Base-by-base conservation (phyloP, 2,888 invertebrate genomes). In the Epistrophe grossulariae region DNA sequence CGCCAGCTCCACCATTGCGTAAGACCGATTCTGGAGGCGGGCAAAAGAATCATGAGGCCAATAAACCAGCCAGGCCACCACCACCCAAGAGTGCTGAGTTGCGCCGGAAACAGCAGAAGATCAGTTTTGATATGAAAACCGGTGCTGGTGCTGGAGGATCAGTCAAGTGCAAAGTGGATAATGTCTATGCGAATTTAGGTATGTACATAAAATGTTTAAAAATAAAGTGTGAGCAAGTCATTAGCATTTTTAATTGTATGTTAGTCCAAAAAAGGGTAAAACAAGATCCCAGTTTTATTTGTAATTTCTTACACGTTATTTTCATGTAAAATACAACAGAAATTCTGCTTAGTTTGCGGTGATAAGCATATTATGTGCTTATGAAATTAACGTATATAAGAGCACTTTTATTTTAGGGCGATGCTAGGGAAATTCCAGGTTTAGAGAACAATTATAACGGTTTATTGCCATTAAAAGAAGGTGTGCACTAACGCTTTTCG, bases 161-260 rank as follows among this genome's bases (percentile, higher is more conserved):
- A 62, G 90, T 92, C 55, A 92, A 92, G 90, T 92, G 92, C 81
- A 92, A 92, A 88, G 93, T 94, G 89, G 94, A 94, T 89, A 95
- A 94, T 89, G 95, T 97, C 91, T 97, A 97, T 93, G 97, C 97
- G 88, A 97, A 97, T 94, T 92, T 94, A 95, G 96, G 97, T 93
- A 62, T 35, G 50, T 57, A 24, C 24, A 9, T 35, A 4, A n/a
- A 28, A 15, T 24, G 52, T 55, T 55, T 24, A 6, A 28, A 55
- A 24, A 6, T 24, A 15, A 55, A 31, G 24, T 8, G 24, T 28
- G 11, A 28, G 52, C 24, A 24, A 8, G 1, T 17, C 4, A 48
- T 17, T 48, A 48, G 17, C n/a, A 48, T 17, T 45, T 48, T 1
- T 17, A 17, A 9, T 48, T 10, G 4, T 17, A 17, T 4, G 2